These are phyloP conservation scores for Onychostoma macrolepis DNA, from an alignment of 2,113 vertebrate genomes.

Conservation along the genomic window DNA sequence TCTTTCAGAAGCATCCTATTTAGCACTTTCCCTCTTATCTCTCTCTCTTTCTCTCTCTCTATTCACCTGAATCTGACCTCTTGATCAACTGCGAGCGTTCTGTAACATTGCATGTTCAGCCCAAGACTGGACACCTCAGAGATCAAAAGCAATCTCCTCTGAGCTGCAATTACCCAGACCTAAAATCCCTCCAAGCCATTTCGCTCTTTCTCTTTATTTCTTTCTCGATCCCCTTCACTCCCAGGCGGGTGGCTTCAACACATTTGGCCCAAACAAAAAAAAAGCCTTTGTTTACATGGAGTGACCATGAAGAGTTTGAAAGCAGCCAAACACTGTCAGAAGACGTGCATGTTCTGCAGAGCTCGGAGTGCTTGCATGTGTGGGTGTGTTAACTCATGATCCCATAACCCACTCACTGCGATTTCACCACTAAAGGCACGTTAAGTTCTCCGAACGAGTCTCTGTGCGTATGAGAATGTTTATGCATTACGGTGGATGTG, in stretches of 20 bases:
- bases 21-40: not conserved
- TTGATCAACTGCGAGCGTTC: slow-evolving; percentile 67
- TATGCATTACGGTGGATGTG: not conserved
- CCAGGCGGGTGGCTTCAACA: slow-evolving; percentile 74
- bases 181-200: slow-evolving; percentile 47
- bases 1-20: not conserved
- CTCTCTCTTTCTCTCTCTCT: not conserved
- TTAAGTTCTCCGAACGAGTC: slow-evolving; percentile 53
- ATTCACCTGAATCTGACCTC: slow-evolving; percentile 39
- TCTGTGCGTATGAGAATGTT: not conserved
- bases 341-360: slow-evolving; percentile 75
- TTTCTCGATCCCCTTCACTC: slow-evolving; percentile 40
- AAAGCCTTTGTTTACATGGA: slow-evolving; percentile 77
- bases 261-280: slow-evolving; percentile 75
- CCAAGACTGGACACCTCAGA: slow-evolving; percentile 77
- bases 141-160: slow-evolving; percentile 81
- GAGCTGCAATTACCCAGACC: slow-evolving; percentile 81
- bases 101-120: slow-evolving; percentile 74
- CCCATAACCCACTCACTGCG: slow-evolving; percentile 71
- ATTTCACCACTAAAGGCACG: slow-evolving; percentile 71
- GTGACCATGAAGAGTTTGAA: slow-evolving; percentile 66
- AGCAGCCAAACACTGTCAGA: slow-evolving; percentile 73
- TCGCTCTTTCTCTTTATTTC: slow-evolving; percentile 52
- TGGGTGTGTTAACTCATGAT: slow-evolving; percentile 75
- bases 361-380: slow-evolving; percentile 71